Conservation (phyloP, 2,797 vertebrate species). For the Momotus momota region DNA sequence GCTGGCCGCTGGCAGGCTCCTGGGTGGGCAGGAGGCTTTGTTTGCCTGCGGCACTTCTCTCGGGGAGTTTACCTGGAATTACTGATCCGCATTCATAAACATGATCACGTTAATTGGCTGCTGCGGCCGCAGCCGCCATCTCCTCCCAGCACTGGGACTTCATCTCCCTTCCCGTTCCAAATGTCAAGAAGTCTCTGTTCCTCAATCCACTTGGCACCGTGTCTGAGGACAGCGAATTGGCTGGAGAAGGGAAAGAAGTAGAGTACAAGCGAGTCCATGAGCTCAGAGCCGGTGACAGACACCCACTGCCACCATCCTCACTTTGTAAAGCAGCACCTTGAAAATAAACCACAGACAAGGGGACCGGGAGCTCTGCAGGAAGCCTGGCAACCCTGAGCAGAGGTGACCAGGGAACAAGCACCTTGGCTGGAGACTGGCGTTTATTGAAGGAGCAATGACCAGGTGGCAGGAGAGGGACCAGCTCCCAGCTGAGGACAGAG, state of each 20-base stretch:
- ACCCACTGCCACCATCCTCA: neutral
- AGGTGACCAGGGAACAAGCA: neutral
- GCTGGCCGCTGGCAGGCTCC: neutral
- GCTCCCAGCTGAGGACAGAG: neutral
- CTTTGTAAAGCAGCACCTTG: neutral
- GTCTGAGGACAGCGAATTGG: neutral
- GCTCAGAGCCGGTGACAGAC: neutral
- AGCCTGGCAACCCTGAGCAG: neutral
- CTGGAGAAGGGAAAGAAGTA: neutral
- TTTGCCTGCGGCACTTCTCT: constrained; percentile 9
- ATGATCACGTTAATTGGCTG: constrained; percentile 70
- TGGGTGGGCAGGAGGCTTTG: constrained; percentile 21
- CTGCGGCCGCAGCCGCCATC: neutral
- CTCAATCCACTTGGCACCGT: neutral
- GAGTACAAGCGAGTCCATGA: rapidly evolving
- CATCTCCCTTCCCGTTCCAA: constrained; percentile 39
- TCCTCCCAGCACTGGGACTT: constrained; percentile 51
- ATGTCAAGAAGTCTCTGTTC: constrained; percentile 24
- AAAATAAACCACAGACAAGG: neutral
- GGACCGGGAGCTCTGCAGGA: neutral
- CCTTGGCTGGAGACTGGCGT: neutral
- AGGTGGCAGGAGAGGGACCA: neutral
- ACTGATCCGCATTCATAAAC: constrained; percentile 74
- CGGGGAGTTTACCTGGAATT: constrained; percentile 72
- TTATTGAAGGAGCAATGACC: neutral